Evolutionary conservation across 2,113 vertebrate genomes (phyloP), one percentile per base, ranked within the genome.

Genomic region (Onychostoma macrolepis): DNA sequence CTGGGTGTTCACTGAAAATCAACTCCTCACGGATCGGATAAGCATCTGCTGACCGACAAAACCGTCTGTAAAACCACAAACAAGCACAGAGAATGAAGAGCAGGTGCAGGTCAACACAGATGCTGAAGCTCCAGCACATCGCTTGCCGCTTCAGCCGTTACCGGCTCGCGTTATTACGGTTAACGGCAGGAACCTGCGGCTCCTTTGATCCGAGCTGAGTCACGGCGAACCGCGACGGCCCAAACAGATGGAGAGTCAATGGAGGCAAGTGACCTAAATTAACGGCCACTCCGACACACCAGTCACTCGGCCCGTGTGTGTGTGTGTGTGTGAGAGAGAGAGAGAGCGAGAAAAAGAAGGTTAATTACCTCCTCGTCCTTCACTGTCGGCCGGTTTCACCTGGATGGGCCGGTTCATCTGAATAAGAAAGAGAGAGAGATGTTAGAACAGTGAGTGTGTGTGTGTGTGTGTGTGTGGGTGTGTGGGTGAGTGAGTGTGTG

Each of bases 361-460:
- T 94, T 88, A 95, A 94, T 95, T 97, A 99, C 97, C 98, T 99
- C 98, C 98, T 95, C 98, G 96, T 95, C 98, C 97, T 96, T 99
- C 98, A 84, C 98, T 99, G 96, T 99, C 97, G 41, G 98, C 98
- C 33, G 98, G 98, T 92, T 99, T 99, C 96, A 99, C 98, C 95
- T 99, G 98, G 96, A 99, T 99, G 89, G 98, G 98, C 88, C 98
- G 96, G 91, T 98, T 99, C 97, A 99, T 99, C 98, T 99, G 96
- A 48, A 87, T 41, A 82, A 91, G 45, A 91, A 58, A 92, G 80
- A 87, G 87, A 88, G 81, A 17, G 85, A 79, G 48, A 69, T 19
- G 30, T 84, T 78, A 79, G 58, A 48, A 36, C 15, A 71, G 6
- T 26, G 45, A 33, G 33, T n/a, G n/a, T n/a, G n/a, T n/a, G n/a